Percentiles rank a stretch among this genome's conserved stretches.
phyloP scores from a whole-genome alignment of 2,797 vertebrate species.

The Protosalanx chinensis region DNA sequence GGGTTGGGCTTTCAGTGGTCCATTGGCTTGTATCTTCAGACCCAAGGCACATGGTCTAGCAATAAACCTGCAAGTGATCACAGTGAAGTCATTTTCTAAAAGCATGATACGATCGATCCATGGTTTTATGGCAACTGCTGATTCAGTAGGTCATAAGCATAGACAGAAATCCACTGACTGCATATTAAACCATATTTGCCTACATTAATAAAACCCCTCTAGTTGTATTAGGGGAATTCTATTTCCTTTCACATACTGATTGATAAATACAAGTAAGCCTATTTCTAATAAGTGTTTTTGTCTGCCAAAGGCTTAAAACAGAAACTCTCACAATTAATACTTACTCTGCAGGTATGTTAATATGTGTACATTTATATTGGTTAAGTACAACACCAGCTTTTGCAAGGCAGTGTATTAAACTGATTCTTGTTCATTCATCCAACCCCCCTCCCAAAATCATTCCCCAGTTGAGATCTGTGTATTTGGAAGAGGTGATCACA shows the following conservation, averaged over 20 bases:
- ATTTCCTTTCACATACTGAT: background rate
- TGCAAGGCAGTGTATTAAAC: background rate
- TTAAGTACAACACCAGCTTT: too few relatives aligned
- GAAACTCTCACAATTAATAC: background rate
- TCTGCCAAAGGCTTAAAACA: background rate
- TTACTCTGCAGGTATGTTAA: too few relatives aligned
- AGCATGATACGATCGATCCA: conserved; percentile 2
- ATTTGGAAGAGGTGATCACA: too few relatives aligned
- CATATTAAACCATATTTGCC: background rate
- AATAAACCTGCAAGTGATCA: conserved; percentile 82
- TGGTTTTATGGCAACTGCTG: background rate
- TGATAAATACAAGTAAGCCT: background rate
- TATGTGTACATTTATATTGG: too few relatives aligned
- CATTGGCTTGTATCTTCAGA: conserved; percentile 93
- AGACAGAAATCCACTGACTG: background rate
- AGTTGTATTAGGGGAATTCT: background rate
- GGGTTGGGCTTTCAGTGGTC: conserved; percentile 91
- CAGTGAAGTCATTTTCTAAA: conserved; percentile 36
- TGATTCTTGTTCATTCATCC: background rate
- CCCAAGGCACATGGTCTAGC: conserved; percentile 96
- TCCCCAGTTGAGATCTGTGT: background rate
- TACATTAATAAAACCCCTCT: background rate
- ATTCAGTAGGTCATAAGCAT: background rate
- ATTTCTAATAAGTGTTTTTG: background rate
- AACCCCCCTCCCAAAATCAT: background rate